Evolutionary conservation across 2,888 invertebrate genomes (phyloP).

Genomic region (Patella pellucida): DNA sequence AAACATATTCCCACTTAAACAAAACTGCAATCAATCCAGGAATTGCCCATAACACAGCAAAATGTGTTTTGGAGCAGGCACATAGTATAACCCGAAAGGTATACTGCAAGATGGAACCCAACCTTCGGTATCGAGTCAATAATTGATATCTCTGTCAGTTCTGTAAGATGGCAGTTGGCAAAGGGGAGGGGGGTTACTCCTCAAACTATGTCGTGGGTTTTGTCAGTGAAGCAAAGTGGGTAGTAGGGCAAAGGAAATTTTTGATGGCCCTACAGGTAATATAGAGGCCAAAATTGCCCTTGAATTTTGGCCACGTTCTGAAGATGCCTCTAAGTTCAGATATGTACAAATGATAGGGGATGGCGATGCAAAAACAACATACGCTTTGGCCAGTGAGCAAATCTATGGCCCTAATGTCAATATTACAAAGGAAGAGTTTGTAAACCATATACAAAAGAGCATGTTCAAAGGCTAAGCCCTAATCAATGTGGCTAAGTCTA

Average conservation of each 20-base stretch:
- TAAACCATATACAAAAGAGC: background rate
- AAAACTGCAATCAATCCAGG: no score
- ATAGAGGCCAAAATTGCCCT: no score
- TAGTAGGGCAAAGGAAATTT: background rate
- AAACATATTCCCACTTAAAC: no score
- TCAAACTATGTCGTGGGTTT: background rate
- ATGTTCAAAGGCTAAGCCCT: background rate
- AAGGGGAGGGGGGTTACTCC: background rate
- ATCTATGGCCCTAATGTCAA: no score
- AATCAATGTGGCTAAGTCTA: background rate
- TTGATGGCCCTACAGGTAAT: no score
- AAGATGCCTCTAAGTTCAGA: background rate
- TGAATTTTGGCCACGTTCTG: no score
- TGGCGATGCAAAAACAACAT: no score
- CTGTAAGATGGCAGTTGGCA: background rate
- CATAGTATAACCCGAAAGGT: background rate
- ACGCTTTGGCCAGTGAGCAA: no score
- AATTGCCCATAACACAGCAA: no score
- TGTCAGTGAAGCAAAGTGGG: background rate
- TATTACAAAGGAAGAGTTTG: background rate
- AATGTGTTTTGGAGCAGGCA: background rate
- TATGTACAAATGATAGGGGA: slow-evolving; percentile 18
- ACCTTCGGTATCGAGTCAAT: background rate
- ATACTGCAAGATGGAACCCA: background rate
- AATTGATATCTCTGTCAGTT: background rate